phyloP scores from a whole-genome alignment of 1,140 invertebrate species.

The Anastatus disparis region DNA sequence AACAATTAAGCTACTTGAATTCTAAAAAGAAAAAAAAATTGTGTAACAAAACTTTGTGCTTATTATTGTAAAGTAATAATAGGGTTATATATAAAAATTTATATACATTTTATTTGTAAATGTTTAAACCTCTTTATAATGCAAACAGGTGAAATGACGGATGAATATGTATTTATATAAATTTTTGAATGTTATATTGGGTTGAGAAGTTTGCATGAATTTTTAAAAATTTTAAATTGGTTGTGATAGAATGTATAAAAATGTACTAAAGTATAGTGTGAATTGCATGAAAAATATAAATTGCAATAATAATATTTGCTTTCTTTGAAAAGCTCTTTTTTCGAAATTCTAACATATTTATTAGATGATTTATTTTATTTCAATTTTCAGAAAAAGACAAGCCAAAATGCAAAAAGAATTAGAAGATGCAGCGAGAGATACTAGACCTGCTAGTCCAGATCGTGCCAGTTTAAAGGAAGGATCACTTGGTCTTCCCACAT shows the following conservation, averaged over 20 bases:
- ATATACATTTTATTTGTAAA: too few species aligned
- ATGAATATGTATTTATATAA: neutral
- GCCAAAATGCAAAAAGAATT: conserved; percentile 89
- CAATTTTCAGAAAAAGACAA: conserved; percentile 81
- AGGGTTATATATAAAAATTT: too few species aligned
- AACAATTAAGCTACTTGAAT: conserved; percentile 34
- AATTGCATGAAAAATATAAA: conserved; percentile 12
- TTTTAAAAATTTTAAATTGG: neutral
- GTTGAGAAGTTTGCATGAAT: conserved; percentile 17
- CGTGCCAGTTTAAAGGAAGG: conserved; percentile 61
- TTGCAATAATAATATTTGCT: conserved; percentile 35
- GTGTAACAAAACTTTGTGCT: conserved; percentile 5
- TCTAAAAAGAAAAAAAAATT: neutral
- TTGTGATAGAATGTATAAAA: neutral
- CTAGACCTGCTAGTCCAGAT: conserved; percentile 68
- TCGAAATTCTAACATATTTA: neutral
- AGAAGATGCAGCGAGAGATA: conserved; percentile 88
- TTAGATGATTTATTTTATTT: conserved; percentile 29
- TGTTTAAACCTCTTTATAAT: neutral
- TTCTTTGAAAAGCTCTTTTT: conserved; percentile 22
- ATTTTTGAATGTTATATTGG: conserved; percentile 13
- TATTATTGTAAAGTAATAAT: too few species aligned
- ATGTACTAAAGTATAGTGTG: conserved; percentile 19
- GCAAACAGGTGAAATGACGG: conserved; percentile 21
- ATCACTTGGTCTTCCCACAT: conserved; percentile 64